These are phyloP conservation scores for Erpobdella octoculata DNA, from an alignment of 2,888 invertebrate genomes.

Conservation along the genomic window DNA sequence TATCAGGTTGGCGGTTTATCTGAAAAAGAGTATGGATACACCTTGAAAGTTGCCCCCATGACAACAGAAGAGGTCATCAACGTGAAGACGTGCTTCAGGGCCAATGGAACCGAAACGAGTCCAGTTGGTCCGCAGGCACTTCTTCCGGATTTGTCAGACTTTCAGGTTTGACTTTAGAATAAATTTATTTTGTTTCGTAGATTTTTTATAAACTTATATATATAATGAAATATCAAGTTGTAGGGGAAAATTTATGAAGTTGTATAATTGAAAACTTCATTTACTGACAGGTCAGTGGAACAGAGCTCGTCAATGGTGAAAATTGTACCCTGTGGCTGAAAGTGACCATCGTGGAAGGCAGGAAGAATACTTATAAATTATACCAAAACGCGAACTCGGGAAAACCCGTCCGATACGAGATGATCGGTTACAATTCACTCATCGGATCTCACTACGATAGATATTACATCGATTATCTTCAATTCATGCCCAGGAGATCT, in stretches of 20 bases:
- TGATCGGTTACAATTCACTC: slow-evolving; percentile 82
- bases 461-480: slow-evolving; percentile 77
- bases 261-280: no score
- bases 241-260: no score
- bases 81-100: slow-evolving; percentile 70
- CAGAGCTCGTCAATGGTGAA: slow-evolving; percentile 60
- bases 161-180: slow-evolving; percentile 55
- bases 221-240: no score
- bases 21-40: slow-evolving; percentile 40
- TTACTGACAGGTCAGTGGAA: slow-evolving; percentile 38
- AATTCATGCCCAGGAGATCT: slow-evolving; percentile 43
- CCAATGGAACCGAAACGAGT: slow-evolving; percentile 65
- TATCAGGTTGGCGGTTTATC: slow-evolving; percentile 64
- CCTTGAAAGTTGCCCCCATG: slow-evolving; percentile 65
- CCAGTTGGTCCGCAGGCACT: slow-evolving; percentile 67
- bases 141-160: slow-evolving; percentile 71
- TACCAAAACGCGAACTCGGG: slow-evolving; percentile 49
- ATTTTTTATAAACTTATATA: not conserved
- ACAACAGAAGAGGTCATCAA: slow-evolving; percentile 65
- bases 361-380: slow-evolving; percentile 76
- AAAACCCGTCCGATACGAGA: slow-evolving; percentile 73
- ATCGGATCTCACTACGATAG: slow-evolving; percentile 94
- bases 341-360: slow-evolving; percentile 65
- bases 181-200: not conserved
- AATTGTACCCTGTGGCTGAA: slow-evolving; percentile 72